Conservation (phyloP, 2,888 invertebrate species). For the Disparrhopalites patrizii region DNA sequence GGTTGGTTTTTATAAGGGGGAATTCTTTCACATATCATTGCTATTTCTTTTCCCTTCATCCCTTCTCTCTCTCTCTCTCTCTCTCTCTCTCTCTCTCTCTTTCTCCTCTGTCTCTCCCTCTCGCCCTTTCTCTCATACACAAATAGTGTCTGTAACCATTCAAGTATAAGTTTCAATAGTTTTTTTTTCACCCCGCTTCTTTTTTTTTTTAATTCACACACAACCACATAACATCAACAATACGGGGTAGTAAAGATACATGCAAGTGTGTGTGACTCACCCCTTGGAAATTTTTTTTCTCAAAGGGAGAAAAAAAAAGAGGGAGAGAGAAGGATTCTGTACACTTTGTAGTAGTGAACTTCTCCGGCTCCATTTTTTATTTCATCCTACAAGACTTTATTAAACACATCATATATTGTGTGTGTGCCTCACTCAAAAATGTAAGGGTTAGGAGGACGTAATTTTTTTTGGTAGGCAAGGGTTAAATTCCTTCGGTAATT, state of each 20-base stretch:
- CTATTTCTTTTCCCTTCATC: neutral
- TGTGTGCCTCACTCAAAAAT: too few species aligned
- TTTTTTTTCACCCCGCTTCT: neutral
- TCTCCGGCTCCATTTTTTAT: too few species aligned
- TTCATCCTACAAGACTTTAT: too few species aligned
- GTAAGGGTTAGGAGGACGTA: too few species aligned
- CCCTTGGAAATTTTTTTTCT: conserved; percentile 10
- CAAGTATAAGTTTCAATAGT: neutral
- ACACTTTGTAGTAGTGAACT: too few species aligned
- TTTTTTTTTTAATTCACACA: neutral
- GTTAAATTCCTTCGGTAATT: too few species aligned
- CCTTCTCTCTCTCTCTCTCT: neutral
- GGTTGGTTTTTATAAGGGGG: too few species aligned
- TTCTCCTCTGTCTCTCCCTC: neutral
- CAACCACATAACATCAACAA: neutral
- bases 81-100: conserved; percentile 9
- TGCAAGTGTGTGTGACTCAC: conserved; percentile 9
- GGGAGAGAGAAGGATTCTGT: too few species aligned
- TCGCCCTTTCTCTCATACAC: neutral
- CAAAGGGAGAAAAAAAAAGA: too few species aligned
- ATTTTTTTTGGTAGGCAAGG: too few species aligned
- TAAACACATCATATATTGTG: too few species aligned
- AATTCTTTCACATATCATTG: neutral
- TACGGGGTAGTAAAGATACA: neutral
- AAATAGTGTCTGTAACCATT: neutral